These are phyloP conservation scores for Cyphomyrus discorhynchus DNA, from an alignment of 2,113 vertebrate genomes.

Conservation along the genomic window DNA sequence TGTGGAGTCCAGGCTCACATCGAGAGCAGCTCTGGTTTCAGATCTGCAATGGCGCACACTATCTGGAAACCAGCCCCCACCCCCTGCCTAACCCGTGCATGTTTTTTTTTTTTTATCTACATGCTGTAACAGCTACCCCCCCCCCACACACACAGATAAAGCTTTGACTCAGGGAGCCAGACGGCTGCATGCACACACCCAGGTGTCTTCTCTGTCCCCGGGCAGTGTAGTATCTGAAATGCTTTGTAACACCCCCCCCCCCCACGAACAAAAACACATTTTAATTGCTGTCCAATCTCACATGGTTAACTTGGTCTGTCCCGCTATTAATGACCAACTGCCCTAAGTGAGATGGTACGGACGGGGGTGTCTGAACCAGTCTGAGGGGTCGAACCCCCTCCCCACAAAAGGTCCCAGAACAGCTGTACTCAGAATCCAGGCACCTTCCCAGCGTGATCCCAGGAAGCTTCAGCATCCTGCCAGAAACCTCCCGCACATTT, in stretches of 20 bases:
- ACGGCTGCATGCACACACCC: not conserved
- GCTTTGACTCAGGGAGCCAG: not conserved
- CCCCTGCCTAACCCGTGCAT: not conserved
- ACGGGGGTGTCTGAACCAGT: not conserved
- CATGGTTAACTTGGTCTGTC: not conserved
- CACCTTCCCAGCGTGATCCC: not conserved
- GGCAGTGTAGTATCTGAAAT: not conserved
- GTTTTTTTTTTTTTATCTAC: not conserved
- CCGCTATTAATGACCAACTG: not conserved
- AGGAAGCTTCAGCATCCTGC: not conserved
- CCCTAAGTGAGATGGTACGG: not conserved
- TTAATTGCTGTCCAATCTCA: not conserved
- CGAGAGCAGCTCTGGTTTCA: conserved; percentile 25
- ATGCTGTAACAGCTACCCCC: not conserved
- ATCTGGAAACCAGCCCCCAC: not conserved
- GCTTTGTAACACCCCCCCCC: not conserved
- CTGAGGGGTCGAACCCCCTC: not conserved
- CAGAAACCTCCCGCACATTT: not conserved
- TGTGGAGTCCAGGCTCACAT: conserved; percentile 5
- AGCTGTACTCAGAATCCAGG: not conserved
- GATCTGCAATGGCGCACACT: conserved; percentile 22
- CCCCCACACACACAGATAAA: not conserved
- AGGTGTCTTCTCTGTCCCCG: not conserved
- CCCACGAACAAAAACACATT: not conserved
- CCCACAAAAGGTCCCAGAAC: not conserved